Evolutionary conservation across 1,140 invertebrate species (phyloP).

Genomic region (Drosophila rufa): DNA sequence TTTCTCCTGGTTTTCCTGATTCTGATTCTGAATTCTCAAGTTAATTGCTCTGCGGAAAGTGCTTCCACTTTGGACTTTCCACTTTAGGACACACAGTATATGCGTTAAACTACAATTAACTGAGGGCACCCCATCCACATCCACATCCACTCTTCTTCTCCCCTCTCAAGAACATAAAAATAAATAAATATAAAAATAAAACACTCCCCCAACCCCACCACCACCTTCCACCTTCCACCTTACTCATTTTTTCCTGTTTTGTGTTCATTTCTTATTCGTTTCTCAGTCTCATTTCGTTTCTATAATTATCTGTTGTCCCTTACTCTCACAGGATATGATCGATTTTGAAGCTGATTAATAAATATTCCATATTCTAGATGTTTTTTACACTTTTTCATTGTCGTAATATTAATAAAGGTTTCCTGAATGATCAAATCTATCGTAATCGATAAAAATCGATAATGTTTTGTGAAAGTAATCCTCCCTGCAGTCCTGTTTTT

Average conservation of each 20-base stretch:
- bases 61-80: conserved; percentile 9
- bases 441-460: conserved; percentile 10
- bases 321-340: conserved; percentile 27
- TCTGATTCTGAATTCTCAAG: conserved; percentile 10
- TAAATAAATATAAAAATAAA: conserved; percentile 3
- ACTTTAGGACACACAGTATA: conserved; percentile 12
- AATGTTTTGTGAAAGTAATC: conserved; percentile 11
- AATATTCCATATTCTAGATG: neutral
- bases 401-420: neutral
- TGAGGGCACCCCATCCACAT: conserved; percentile 12
- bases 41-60: conserved; percentile 30
- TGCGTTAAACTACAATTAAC: conserved; percentile 21
- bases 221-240: neutral
- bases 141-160: neutral
- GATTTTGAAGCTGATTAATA: neutral
- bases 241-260: conserved; percentile 6
- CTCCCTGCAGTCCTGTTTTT: conserved; percentile 1
- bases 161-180: neutral
- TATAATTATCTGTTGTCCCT: conserved; percentile 3
- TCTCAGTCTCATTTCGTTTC: conserved; percentile 5
- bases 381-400: neutral
- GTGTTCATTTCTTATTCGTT: conserved; percentile 13
- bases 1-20: neutral
- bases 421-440: neutral
- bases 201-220: neutral